These are phyloP conservation scores for Acipenser transmontanus DNA, from an alignment of 2,797 vertebrate genomes.

Conservation along the genomic window DNA sequence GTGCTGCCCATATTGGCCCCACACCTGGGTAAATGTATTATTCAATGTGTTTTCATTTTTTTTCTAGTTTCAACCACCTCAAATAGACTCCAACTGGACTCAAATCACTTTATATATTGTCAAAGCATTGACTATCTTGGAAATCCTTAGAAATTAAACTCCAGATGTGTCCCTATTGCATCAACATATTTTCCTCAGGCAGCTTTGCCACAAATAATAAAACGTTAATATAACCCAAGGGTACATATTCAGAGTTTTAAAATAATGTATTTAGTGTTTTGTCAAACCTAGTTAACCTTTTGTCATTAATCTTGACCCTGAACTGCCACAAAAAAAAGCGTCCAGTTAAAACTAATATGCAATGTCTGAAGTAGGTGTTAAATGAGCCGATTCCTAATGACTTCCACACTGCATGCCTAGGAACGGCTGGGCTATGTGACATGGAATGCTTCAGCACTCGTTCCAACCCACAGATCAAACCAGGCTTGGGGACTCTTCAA, in stretches of 20 bases:
- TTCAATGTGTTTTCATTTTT: too few species aligned
- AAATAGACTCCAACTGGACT: too few species aligned
- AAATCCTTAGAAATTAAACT: too few species aligned
- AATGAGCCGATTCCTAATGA: background rate
- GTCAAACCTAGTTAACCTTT: slow-evolving; percentile 15
- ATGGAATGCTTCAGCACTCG: slow-evolving; percentile 9
- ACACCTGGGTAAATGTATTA: too few species aligned
- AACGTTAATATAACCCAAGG: background rate
- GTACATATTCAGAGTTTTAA: slow-evolving; percentile 7
- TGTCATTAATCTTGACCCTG: slow-evolving; percentile 4
- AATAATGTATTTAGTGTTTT: slow-evolving; percentile 12
- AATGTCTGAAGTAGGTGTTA: background rate
- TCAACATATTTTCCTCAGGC: background rate
- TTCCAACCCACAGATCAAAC: slow-evolving; percentile 26
- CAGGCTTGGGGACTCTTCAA: slow-evolving; percentile 29
- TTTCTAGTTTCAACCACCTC: too few species aligned
- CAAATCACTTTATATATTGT: too few species aligned
- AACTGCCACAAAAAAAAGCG: background rate
- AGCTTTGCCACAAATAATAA: slow-evolving; percentile 6
- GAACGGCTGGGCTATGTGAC: background rate
- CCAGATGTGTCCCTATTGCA: slow-evolving; percentile 1
- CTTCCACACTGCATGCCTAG: background rate
- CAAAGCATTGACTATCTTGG: too few species aligned
- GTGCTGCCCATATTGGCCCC: too few species aligned
- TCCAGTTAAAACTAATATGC: background rate